Base-by-base conservation (phyloP, 2,797 vertebrate species). In the Orestias chungarensis region DNA sequence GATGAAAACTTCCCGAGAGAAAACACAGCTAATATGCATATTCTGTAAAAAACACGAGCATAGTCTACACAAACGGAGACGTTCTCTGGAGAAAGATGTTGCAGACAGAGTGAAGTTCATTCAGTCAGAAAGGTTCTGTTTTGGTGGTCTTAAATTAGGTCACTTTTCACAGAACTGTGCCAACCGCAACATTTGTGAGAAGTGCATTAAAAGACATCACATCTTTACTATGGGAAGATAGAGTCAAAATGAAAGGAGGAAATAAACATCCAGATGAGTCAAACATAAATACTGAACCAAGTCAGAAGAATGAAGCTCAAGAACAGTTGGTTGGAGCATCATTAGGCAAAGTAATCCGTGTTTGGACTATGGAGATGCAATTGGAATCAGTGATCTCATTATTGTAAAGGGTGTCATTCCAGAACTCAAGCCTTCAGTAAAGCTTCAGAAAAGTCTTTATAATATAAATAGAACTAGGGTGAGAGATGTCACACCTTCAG, bases 111-210 rank as follows among this genome's bases (percentile, higher is more conserved):
- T n/a, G n/a, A n/a, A n/a, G n/a, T n/a, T n/a, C n/a, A n/a, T n/a
- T n/a, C n/a, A n/a, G n/a, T n/a, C n/a, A n/a, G n/a, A n/a, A n/a
- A n/a, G n/a, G n/a, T n/a, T n/a, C n/a, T n/a, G n/a, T n/a, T n/a
- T n/a, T n/a, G n/a, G 79, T 57, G 85, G 73, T 42, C 81, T 88
- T 1, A 73, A 76, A 18, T 8, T 57, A 27, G 68, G 82, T 2
- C 75, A 86, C 4, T 6, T 25, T 6, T 76, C 77, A 55, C 83
- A 77, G 68, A 73, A n/a, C 23, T 87, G 67, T 25, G 64, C 11
- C 9, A 70, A n/a, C 23, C 64, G 76, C 17, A 87, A 46, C 40
- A 54, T 75, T 6, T 82, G 71, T 6, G 66, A 81, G 0, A 47
- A 8, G 1, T 73, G 64, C 52, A 14, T 64, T 2, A 72, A 76